Evolutionary conservation across 1,140 invertebrate genomes (phyloP), one percentile per base, ranked within the genome.

Genomic region (Pararge aegeria): DNA sequence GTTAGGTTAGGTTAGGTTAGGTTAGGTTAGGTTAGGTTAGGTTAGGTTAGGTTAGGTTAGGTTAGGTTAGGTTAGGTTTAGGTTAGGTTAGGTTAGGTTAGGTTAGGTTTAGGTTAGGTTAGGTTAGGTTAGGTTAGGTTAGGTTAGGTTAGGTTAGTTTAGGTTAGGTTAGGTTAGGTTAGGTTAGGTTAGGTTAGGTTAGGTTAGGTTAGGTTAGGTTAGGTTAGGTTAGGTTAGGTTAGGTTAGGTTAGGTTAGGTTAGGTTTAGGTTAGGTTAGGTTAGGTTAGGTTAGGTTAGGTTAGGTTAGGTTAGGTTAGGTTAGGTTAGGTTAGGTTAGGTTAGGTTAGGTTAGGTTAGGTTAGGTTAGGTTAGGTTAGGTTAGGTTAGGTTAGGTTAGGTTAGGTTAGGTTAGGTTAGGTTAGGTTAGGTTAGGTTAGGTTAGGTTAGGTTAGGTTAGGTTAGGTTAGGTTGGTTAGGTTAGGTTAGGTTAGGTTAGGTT

Each of bases 401-500:
- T 24, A 24, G 24, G 24, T 24, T 24, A 24, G 24, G 24, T 24
- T 24, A 24, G 24, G 24, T 24, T 24, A 24, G 24, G 24, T 24
- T 24, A 49, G 46, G 46, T 49, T 49, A 24, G 24, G 24, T 24
- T 49, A 19, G 19, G 46, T 15, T 49, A 54, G 61, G 54, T 49
- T 66, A 57, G 62, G 65, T 49, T 24, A 24, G 56, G 60, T 67
- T 63, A 65, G 62, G 62, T 65, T 65, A 65, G 62, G 62, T 65
- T 65, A 65, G 62, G 62, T 65, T 65, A 60, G 62, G 62, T n/a
- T n/a, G n/a, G n/a, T n/a, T n/a, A n/a, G n/a, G n/a, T n/a, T n/a
- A n/a, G n/a, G n/a, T n/a, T n/a, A n/a, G n/a, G n/a, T 65, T 65
- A 65, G 62, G 62, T 65, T 65, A 65, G 62, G 62, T 65, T 65